Evolutionary conservation across 2,797 vertebrate species (phyloP), one percentile per base, ranked within the genome.

Genomic region (Discoglossus pictus): DNA sequence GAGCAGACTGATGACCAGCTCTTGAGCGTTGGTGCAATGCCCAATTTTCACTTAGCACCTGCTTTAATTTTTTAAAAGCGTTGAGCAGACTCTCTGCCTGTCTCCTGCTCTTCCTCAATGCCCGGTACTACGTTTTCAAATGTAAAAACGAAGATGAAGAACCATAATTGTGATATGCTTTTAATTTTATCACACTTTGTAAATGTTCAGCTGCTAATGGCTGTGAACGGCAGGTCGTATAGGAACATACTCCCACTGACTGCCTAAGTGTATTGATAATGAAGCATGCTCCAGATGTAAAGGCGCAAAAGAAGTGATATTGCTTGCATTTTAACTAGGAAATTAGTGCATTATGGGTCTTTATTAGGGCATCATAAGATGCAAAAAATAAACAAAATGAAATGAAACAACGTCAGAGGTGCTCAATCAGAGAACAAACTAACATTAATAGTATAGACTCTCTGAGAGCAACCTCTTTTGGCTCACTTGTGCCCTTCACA

Each of bases 21-120:
- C 27, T 44, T 16, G 11, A 16, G n/a, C 12, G 17, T 48, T 58
- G 53, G 42, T 27, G 8, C 21, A 58, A 27, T 21, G 42, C 52
- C 52, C 31, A 21, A 23, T 25, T 50, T 58, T 58, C 18, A 66
- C 52, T 58, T 27, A 65, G 21, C 50, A 58, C 34, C 34, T 13
- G 21, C 23, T 56, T 58, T 16, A 9, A 44, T 44, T 44, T 65
- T 47, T 39, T 20, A 48, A 39, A 13, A 25, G 31, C 4, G 15
- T 20, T 17, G 12, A 18, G 15, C 11, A 48, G 34, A 16, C 39
- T n/a, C 8, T 12, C 8, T 8, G 17, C 15, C 13, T n/a, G 17
- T 42, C 31, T 52, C 11, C 7, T 40, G 6, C 15, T 63, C 35
- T 39, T 43, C 17, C 6, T 25, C 6, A 11, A 40, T 23, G 16